A percentile compares a stretch with the other conserved stretches of the same genome.
Conservation (phyloP, 2,888 invertebrate genomes). For the Apomyelois bistriatella region DNA sequence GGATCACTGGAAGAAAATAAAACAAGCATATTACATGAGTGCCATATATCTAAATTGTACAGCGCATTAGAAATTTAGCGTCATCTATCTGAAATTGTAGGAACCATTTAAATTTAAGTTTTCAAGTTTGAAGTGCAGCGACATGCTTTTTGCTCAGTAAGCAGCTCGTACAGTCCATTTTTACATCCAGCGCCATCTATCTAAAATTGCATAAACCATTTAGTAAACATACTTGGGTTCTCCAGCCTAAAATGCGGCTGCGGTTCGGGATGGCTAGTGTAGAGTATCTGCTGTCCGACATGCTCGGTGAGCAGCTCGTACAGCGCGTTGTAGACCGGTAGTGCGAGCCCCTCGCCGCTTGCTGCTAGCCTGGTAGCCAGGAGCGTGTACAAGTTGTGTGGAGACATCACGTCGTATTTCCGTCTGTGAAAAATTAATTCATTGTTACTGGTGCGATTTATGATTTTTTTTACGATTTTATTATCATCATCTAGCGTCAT, state of each 20-base stretch:
- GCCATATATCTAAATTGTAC: too few species aligned
- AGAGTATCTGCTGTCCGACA: constrained; percentile 96
- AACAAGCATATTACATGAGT: too few species aligned
- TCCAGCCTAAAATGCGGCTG: constrained; percentile 96
- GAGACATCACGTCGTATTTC: constrained; percentile 99
- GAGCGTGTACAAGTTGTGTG: constrained; percentile 98
- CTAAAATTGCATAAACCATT: too few species aligned
- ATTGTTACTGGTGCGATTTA: neutral
- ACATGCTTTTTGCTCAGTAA: too few species aligned
- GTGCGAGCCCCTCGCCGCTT: constrained; percentile 89
- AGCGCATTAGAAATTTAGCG: too few species aligned
- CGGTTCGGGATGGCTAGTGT: constrained; percentile 96
- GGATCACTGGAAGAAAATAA: constrained; percentile 85
- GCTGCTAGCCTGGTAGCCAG: constrained; percentile 91
- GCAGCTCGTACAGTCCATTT: too few species aligned
- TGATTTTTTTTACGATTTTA: too few species aligned
- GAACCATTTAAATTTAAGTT: too few species aligned
- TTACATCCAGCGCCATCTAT: too few species aligned
- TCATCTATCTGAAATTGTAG: too few species aligned
- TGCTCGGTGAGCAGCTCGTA: constrained; percentile 99
- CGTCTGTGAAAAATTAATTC: constrained; percentile 80
- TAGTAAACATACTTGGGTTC: constrained; percentile 90
- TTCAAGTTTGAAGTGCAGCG: too few species aligned
- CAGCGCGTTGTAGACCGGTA: constrained; percentile 98
- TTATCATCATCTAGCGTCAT: too few species aligned